Percentiles rank a stretch among this genome's conserved stretches.
Conservation (phyloP, 1,140 invertebrate genomes). For the Holcopasites calliopsidis region DNA sequence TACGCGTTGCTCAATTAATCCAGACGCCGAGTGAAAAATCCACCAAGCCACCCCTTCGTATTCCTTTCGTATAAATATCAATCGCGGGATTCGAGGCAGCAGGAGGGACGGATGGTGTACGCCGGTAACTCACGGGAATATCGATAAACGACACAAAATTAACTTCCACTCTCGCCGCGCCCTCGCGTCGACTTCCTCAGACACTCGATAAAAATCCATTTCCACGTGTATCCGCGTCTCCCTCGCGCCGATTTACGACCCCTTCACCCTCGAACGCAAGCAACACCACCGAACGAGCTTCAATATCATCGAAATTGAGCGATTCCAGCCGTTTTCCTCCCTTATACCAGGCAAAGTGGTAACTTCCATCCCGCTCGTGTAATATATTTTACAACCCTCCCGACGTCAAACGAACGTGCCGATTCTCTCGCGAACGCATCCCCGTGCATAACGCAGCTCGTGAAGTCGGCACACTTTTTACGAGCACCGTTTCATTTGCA, state of each 20-base stretch:
- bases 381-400: slow-evolving; percentile 41
- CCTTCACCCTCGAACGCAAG: not conserved
- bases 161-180: slow-evolving; percentile 35
- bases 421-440: slow-evolving; percentile 4
- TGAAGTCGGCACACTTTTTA: slow-evolving; percentile 66
- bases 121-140: slow-evolving; percentile 22
- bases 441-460: slow-evolving; percentile 48
- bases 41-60: not conserved
- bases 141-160: slow-evolving; percentile 40
- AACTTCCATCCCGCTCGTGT: not conserved
- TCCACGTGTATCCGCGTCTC: slow-evolving; percentile 16
- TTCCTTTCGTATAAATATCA: not conserved
- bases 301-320: slow-evolving; percentile 52
- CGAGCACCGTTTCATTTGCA: slow-evolving; percentile 33
- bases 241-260: slow-evolving; percentile 36
- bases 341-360: not conserved
- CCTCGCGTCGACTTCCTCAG: slow-evolving; percentile 26
- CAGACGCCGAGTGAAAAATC: too few species aligned
- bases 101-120: not conserved
- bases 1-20: too few species aligned
- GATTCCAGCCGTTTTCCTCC: slow-evolving; percentile 25
- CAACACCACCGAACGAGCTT: not conserved
- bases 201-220: slow-evolving; percentile 44
- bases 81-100: not conserved
- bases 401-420: slow-evolving; percentile 49